Evolutionary conservation across 2,888 invertebrate species (phyloP).

Genomic region (Erebia epiphron): DNA sequence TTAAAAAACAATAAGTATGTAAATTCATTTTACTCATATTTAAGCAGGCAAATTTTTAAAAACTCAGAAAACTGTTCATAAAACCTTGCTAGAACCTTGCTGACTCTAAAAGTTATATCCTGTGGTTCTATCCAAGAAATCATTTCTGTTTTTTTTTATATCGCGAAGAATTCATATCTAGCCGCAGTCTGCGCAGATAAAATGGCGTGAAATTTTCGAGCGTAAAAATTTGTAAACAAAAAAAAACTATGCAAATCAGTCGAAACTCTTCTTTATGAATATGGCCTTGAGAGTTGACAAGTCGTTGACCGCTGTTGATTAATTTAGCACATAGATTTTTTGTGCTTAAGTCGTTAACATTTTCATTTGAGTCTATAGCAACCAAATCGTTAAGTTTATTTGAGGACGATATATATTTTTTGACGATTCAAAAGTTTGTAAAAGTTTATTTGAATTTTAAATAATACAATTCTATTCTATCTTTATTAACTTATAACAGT

Average conservation of each 20-base stretch:
- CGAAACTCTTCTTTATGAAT: conserved; percentile 39
- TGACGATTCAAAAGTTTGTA: too few relatives aligned
- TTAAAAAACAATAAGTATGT: too few relatives aligned
- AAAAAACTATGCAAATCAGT: conserved; percentile 32
- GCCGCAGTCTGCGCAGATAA: conserved; percentile 1
- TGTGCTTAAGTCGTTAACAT: conserved; percentile 43
- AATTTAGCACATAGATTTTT: conserved; percentile 52
- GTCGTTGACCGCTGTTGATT: conserved; percentile 53
- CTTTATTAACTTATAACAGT: too few relatives aligned
- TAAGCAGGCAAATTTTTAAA: too few relatives aligned
- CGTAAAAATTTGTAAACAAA: conserved; percentile 2
- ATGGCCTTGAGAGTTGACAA: conserved; percentile 50
- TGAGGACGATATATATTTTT: too few relatives aligned
- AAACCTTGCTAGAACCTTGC: not conserved
- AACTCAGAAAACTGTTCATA: not conserved
- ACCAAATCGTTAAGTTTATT: not conserved
- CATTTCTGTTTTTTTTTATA: not conserved
- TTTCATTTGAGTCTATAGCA: conserved; percentile 36
- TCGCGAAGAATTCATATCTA: too few relatives aligned
- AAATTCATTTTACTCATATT: too few relatives aligned
- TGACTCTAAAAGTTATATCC: not conserved
- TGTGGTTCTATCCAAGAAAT: not conserved
- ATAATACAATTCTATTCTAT: too few relatives aligned
- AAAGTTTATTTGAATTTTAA: too few relatives aligned
- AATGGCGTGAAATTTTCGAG: conserved; percentile 3